Conservation (phyloP, 1,140 invertebrate genomes). For the Bombus ignitus region DNA sequence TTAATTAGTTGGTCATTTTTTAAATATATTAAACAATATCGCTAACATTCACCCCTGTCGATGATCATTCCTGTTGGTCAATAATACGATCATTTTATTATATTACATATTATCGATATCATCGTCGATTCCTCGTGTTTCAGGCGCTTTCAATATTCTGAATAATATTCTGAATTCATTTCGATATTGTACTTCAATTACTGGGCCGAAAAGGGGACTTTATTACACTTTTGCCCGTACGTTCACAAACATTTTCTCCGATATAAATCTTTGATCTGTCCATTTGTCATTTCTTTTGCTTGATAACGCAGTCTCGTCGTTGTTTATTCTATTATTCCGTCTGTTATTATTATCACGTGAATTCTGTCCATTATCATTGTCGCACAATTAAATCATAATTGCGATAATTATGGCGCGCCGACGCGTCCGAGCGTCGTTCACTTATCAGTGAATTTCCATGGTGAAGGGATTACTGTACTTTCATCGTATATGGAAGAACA, state of each 20-base stretch:
- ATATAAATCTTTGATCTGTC: neutral
- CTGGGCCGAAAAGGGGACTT: neutral
- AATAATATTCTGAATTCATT: neutral
- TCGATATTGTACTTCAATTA: neutral
- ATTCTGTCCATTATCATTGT: neutral
- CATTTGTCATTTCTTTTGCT: neutral
- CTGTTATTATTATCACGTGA: neutral
- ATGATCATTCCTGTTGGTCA: no score
- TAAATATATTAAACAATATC: no score
- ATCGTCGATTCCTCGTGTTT: neutral
- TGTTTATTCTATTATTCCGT: neutral
- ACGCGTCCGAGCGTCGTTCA: neutral
- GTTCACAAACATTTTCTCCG: neutral
- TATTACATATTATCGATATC: neutral
- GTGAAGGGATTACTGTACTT: neutral
- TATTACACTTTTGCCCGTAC: neutral
- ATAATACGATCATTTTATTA: neutral
- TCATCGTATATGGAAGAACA: neutral
- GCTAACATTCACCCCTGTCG: no score
- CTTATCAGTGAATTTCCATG: constrained; percentile 26
- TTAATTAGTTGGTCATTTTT: no score
- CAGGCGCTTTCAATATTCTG: neutral
- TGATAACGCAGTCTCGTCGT: neutral
- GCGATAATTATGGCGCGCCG: neutral
- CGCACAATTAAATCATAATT: constrained; percentile 17